Evolutionary conservation across 2,797 vertebrate species (phyloP), one percentile per base, ranked within the genome.

Genomic region (Sebastes steindachneri): DNA sequence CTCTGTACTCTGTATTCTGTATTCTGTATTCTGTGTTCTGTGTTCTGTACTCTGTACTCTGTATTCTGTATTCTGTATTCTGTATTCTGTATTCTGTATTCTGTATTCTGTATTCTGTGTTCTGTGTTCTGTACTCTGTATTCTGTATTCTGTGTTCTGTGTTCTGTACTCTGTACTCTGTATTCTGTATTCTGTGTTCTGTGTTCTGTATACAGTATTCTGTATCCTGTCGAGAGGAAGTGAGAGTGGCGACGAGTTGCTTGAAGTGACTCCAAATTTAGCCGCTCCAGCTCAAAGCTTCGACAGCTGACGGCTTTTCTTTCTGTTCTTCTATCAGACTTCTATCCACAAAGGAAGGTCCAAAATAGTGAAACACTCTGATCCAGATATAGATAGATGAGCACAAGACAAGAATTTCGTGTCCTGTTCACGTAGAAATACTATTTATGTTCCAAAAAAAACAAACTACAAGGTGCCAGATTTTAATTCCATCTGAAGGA

Each of bases 181-280:
- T 37, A 5, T 37, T 37, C 35, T 86, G 41, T 17, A 71, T 53
- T 25, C 71, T 78, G 70, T 80, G 2, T 33, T 9, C 31, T 33
- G 31, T 33, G 31, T 33, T 33, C 31, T 33, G 31, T 23, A 23
- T 23, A 1, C 23, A 1, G 23, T 23, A 23, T 23, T 23, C 23
- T 23, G 23, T 23, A 23, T 23, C 2, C 23, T 23, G 23, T 23
- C 80, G 77, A 45, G 74, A 89, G 54, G 71, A 78, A 66, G 75
- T 67, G 26, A 35, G 63, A 70, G 55, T 55, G 26, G 28, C 33
- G 8, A 26, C 2, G 72, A 89, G 65, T 26, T 45, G 77, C 68
- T 86, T 81, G 75, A 89, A 92, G 83, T 70, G 86, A 45, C 41
- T 93, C 90, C 86, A 93, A 90, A 94, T 92, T 88, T 92, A 94